Evolutionary conservation across 35 echinoderm and acorn worm genomes (phyloP).

Genomic region (Holothuria glaberrima): DNA sequence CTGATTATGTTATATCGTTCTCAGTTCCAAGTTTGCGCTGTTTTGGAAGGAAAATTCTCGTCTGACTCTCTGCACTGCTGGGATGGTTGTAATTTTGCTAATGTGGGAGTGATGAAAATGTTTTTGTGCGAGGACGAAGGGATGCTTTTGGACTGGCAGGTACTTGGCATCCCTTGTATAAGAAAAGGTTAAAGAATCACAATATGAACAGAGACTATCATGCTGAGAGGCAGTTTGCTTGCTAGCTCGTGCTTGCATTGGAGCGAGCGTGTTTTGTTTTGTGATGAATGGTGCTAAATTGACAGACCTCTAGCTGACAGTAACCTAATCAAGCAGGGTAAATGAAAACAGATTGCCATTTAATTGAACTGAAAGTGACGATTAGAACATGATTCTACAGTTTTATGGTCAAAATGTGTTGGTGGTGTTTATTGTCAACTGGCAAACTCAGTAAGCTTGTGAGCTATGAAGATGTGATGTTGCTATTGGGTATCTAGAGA

Average conservation of each 20-base stretch:
- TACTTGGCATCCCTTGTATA: background rate
- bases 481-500: too few relatives aligned
- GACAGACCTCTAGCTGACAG: background rate
- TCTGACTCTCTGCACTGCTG: too few relatives aligned
- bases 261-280: constrained; percentile 12
- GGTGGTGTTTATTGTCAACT: background rate
- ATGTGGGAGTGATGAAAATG: constrained; percentile 41
- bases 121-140: constrained; percentile 14
- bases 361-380: constrained; percentile 7
- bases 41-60: background rate
- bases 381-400: constrained; percentile 48
- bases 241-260: background rate
- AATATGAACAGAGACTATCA: constrained; percentile 5
- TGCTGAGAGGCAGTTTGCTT: constrained; percentile 29
- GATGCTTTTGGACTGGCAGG: constrained; percentile 11
- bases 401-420: constrained; percentile 42
- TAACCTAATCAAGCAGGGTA: constrained; percentile 15
- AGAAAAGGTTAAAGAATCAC: constrained; percentile 26
- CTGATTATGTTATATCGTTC: constrained; percentile 31
- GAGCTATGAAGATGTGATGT: too few relatives aligned
- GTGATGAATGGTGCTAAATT: constrained; percentile 7
- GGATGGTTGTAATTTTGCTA: too few relatives aligned
- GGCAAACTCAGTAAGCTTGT: too few relatives aligned
- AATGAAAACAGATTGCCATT: constrained; percentile 11
- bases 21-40: background rate